Conservation (phyloP, 2,797 vertebrate species). For the Mallotus villosus region DNA sequence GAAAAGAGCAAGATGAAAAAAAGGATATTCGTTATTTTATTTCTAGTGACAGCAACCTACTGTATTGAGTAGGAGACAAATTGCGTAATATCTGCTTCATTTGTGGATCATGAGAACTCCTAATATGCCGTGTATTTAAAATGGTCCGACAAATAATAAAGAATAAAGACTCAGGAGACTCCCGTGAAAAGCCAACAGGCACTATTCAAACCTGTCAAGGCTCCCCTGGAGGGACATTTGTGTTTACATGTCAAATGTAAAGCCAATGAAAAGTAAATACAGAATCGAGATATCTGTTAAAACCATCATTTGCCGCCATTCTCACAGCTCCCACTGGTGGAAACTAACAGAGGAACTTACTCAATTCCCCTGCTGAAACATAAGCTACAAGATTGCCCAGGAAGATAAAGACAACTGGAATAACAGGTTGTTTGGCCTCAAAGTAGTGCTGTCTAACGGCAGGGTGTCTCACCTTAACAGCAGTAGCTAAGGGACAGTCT, state of each 20-base stretch:
- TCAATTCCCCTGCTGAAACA: not conserved
- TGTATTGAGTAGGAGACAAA: slow-evolving; percentile 49
- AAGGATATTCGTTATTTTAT: slow-evolving; percentile 21
- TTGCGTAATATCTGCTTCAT: slow-evolving; percentile 54
- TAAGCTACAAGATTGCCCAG: slow-evolving; percentile 66
- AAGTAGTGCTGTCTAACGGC: slow-evolving; percentile 59
- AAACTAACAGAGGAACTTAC: not conserved
- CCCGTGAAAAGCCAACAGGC: slow-evolving; percentile 15
- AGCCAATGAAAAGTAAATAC: not conserved
- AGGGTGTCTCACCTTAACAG: slow-evolving; percentile 76
- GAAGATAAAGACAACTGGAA: slow-evolving; percentile 73
- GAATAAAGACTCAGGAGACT: slow-evolving; percentile 10
- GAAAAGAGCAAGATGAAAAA: slow-evolving; percentile 50
- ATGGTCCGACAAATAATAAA: not conserved
- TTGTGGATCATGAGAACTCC: slow-evolving; percentile 18
- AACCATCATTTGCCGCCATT: not conserved
- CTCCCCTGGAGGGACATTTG: not conserved
- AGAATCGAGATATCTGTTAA: not conserved
- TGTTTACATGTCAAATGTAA: slow-evolving; percentile 3
- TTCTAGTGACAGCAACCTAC: slow-evolving; percentile 35
- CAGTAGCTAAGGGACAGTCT: slow-evolving; percentile 76
- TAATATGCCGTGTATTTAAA: slow-evolving; percentile 21
- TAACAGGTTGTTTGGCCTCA: slow-evolving; percentile 75
- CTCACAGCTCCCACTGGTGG: not conserved
- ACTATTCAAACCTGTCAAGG: slow-evolving; percentile 3